Percentiles rank a stretch among this genome's conserved stretches.
These are phyloP conservation scores for Augochlorella aurata DNA, from an alignment of 2,888 invertebrate genomes.

Conservation along the genomic window DNA sequence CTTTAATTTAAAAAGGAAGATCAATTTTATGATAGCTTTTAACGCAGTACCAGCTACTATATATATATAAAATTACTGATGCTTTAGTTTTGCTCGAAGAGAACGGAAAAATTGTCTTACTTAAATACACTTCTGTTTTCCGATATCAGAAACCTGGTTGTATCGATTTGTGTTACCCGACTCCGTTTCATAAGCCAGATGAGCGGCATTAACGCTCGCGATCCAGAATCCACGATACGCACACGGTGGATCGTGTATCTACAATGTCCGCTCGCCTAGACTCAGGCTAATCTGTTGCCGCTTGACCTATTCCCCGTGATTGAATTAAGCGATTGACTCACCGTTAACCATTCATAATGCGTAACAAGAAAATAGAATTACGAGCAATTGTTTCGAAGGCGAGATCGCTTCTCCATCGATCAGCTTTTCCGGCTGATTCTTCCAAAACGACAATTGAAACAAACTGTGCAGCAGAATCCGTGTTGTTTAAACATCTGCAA, in stretches of 20 bases:
- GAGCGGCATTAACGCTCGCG: background rate
- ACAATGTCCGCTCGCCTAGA: background rate
- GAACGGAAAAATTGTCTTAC: too few species aligned
- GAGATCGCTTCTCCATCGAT: conserved; percentile 24
- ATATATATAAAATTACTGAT: too few species aligned
- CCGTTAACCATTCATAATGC: conserved; percentile 21
- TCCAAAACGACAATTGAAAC: background rate
- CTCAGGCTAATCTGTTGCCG: conserved; percentile 15
- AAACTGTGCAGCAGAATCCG: background rate
- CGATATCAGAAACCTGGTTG: background rate
- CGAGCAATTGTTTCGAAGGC: conserved; percentile 12
- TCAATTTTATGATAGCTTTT: too few species aligned
- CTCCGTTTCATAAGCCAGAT: background rate
- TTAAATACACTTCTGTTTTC: background rate
- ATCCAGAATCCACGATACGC: background rate
- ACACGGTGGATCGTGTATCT: background rate
- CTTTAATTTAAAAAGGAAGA: too few species aligned
- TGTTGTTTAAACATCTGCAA: background rate
- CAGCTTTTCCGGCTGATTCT: background rate
- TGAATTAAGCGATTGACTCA: conserved; percentile 46
- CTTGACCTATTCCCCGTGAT: conserved; percentile 32
- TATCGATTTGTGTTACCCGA: background rate
- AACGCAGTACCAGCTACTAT: too few species aligned
- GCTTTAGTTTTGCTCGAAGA: too few species aligned
- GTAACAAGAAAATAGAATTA: conserved; percentile 47